Evolutionary conservation across 2,113 vertebrate species (phyloP).

Genomic region (Callocephalon fimbriatum): DNA sequence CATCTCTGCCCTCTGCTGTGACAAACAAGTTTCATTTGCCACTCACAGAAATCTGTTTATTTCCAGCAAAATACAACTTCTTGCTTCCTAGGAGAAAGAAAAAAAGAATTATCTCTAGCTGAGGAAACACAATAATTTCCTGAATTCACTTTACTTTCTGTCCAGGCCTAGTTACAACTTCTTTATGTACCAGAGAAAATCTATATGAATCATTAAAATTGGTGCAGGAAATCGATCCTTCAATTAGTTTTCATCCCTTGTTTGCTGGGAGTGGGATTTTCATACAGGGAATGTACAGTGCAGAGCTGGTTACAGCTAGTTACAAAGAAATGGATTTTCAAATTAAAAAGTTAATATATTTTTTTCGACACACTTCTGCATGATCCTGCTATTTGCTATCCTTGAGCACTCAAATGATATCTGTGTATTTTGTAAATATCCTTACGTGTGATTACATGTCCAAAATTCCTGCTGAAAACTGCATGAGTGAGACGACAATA

Average conservation of each 20-base stretch:
- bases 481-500: neutral
- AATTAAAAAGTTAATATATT: neutral
- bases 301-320: neutral
- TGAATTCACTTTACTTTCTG: neutral
- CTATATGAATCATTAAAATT: neutral
- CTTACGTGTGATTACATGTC: neutral
- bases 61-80: slow-evolving; percentile 45
- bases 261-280: neutral
- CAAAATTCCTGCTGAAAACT: neutral
- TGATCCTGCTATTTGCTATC: neutral
- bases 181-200: neutral
- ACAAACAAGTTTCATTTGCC: slow-evolving; percentile 74
- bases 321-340: neutral
- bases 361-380: neutral
- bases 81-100: neutral
- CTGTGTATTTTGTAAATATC: neutral
- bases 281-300: neutral
- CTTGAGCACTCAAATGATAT: neutral
- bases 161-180: neutral
- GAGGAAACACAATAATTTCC: slow-evolving; percentile 22
- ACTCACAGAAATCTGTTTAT: slow-evolving; percentile 61
- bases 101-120: neutral
- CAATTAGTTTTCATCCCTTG: neutral
- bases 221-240: neutral
- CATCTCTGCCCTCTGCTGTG: slow-evolving; percentile 68